A percentile compares a stretch with the other conserved stretches of the same genome.
Evolutionary conservation across 1,140 invertebrate genomes (phyloP).

Genomic region (Lordiphosa collinella): DNA sequence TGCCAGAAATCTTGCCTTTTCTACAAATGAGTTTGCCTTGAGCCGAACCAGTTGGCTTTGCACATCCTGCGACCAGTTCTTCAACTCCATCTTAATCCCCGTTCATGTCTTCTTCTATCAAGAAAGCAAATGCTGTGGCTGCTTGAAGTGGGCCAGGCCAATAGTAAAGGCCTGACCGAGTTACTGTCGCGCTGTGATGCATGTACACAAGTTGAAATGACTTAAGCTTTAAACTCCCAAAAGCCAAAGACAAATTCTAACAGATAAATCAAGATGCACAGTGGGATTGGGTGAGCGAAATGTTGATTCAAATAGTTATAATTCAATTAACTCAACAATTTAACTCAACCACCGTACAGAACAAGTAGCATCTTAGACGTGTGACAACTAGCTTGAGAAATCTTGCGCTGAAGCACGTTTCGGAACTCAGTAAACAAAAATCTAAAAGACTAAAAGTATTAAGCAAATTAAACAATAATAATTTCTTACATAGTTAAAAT

Average conservation of each 20-base stretch:
- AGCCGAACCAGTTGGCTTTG: constrained; percentile 26
- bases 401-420: no score
- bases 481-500: no score
- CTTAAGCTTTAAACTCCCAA: not conserved
- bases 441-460: no score
- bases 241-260: not conserved
- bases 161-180: constrained; percentile 22
- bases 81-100: constrained; percentile 11
- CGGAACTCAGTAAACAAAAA: no score
- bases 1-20: not conserved
- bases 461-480: no score
- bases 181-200: constrained; percentile 17
- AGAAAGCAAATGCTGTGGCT: constrained; percentile 10
- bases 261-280: not conserved
- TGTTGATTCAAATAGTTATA: no score
- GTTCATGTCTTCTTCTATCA: not conserved
- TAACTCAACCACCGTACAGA: no score
- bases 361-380: no score
- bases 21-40: no score
- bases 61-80: constrained; percentile 16
- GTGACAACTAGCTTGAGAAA: no score
- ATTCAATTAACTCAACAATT: no score
- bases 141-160: constrained; percentile 22
- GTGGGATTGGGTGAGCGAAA: not conserved
- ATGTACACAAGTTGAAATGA: not conserved